Conservation (phyloP, 2,113 vertebrate genomes). For the Lepus europaeus region DNA sequence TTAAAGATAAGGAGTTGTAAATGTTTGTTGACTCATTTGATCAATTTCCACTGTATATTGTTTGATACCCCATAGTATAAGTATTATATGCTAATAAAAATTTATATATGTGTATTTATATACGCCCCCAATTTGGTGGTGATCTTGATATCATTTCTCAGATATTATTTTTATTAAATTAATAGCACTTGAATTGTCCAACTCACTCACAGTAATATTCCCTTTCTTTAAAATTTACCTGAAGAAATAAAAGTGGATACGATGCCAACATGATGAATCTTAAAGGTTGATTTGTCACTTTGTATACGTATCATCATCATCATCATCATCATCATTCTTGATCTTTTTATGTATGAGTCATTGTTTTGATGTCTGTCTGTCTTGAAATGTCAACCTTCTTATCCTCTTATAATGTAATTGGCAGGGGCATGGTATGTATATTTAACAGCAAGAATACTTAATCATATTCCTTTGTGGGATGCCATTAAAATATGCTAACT, state of each 20-base stretch:
- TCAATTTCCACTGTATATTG: no score
- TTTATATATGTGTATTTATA: no score
- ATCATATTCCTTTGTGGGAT: conserved; percentile 70
- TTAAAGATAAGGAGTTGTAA: no score
- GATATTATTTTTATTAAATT: fast-evolving
- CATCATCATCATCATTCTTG: neutral
- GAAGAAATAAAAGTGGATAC: neutral
- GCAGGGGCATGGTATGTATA: conserved; percentile 37
- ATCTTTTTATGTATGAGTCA: conserved; percentile 66
- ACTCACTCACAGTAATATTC: neutral
- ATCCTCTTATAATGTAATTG: conserved; percentile 63
- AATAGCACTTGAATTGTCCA: neutral
- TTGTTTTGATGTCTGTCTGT: conserved; percentile 54
- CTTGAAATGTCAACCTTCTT: conserved; percentile 73
- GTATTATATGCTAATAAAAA: no score
- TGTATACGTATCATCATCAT: conserved; percentile 40
- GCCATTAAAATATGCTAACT: conserved; percentile 87
- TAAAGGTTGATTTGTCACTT: conserved; percentile 52
- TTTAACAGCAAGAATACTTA: conserved; percentile 76
- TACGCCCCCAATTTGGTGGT: fast-evolving
- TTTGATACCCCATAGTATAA: no score
- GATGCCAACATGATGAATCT: neutral
- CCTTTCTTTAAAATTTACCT: neutral
- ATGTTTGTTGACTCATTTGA: no score
- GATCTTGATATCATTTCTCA: neutral